Base-by-base conservation (phyloP, 2,888 invertebrate species). In the Odontocolon sp. region DNA sequence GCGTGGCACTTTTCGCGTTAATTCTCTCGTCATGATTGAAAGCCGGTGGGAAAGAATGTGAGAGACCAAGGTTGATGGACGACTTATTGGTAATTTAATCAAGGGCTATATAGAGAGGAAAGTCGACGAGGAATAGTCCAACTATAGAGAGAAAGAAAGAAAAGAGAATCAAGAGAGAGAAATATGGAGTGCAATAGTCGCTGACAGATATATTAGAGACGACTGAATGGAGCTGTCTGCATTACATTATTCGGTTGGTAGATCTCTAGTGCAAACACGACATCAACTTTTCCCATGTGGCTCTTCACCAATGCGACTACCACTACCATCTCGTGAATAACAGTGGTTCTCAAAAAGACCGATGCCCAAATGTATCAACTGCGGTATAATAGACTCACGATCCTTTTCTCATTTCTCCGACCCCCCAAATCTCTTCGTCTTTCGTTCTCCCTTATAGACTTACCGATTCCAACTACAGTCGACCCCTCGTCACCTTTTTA, bases 221-320 rank as follows among this genome's bases (percentile, higher is more conserved):
- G 85, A 84, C 81, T 88, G 86, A 88, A 89, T 89, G 84, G 87
- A 88, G 84, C 85, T 84, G 87, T 87, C 86, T 86, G 84, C 85
- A 84, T 87, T 87, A 85, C 86, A 87, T 89, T 89, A 89, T 88
- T 89, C 87, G 88, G 79, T 83, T 86, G 84, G 83, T 85, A 79
- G 86, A 90, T 90, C 90, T 88, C 86, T 84, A 87, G 85, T 84
- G 84, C 89, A 90, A 90, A 90, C 87, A 90, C 84, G 86, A 86
- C 86, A 84, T 87, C 86, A 87, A 88, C 87, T 89, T 90, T 90
- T 90, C 90, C 89, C 90, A 89, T 89, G 90, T 82, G 68, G 81
- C 80, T 73, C 78, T 76, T 71, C 52, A 42, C 63, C 68, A 66
- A 67, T 64, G 11, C 42, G 16, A 5, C 42, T 23, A 23, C 68